Evolutionary conservation across 2,113 vertebrate species (phyloP).

Genomic region (Loxodonta africana): DNA sequence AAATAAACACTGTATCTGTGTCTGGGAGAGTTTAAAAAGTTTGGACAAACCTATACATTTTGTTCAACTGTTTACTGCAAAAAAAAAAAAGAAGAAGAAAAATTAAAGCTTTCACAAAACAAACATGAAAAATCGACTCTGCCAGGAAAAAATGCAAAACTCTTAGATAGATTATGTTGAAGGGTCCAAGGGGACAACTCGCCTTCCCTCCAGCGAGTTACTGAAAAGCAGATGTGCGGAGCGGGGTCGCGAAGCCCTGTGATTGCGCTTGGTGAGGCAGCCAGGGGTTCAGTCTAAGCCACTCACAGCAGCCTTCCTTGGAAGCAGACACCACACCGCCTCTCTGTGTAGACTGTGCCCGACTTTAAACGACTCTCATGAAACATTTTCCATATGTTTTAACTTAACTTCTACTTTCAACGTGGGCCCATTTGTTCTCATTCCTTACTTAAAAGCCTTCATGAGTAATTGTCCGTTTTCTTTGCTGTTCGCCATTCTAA

Average conservation of each 20-base stretch:
- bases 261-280: neutral
- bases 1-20: slow-evolving; percentile 62
- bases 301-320: neutral
- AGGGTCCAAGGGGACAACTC: neutral
- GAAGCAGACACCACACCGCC: neutral
- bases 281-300: neutral
- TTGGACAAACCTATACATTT: slow-evolving; percentile 55
- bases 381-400: slow-evolving; percentile 59
- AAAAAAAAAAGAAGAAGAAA: neutral
- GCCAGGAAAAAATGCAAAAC: slow-evolving; percentile 44
- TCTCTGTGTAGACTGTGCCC: slow-evolving; percentile 21
- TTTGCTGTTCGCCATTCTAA: neutral
- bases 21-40: slow-evolving; percentile 11
- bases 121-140: slow-evolving; percentile 54
- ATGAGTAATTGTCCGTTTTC: slow-evolving; percentile 25
- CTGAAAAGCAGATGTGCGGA: slow-evolving; percentile 70
- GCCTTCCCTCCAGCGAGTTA: neutral
- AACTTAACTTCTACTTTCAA: slow-evolving; percentile 57
- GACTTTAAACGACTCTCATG: neutral
- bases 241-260: neutral
- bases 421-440: neutral
- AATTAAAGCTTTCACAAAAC: slow-evolving; percentile 51
- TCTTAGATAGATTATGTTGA: slow-evolving; percentile 40
- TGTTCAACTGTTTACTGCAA: slow-evolving; percentile 57
- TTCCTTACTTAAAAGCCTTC: neutral